A percentile compares a stretch with the other conserved stretches of the same genome.
Conservation (phyloP, 2,888 invertebrate species). For the Chironomus riparius region DNA sequence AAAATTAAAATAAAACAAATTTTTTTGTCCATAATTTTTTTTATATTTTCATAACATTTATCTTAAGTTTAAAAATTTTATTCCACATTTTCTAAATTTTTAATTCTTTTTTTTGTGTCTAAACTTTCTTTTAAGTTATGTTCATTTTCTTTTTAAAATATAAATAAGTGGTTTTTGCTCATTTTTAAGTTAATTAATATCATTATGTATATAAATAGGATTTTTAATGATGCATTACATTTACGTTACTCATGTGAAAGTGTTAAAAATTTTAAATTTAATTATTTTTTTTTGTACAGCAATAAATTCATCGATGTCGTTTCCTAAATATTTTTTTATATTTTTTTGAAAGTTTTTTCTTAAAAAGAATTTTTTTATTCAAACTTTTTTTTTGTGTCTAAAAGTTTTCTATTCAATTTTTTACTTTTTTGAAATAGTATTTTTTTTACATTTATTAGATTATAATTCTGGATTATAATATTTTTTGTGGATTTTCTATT, state of each 20-base stretch:
- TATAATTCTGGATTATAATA: too few relatives aligned
- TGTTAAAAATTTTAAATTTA: not conserved
- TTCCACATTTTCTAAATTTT: not conserved
- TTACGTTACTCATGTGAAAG: not conserved
- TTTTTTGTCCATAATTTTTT: not conserved
- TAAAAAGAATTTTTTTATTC: not conserved
- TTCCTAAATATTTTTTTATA: not conserved
- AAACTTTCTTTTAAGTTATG: not conserved
- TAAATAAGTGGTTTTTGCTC: not conserved
- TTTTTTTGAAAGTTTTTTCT: not conserved
- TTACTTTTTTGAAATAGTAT: too few relatives aligned
- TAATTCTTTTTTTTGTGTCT: not conserved
- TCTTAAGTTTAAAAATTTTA: not conserved
- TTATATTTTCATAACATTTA: not conserved
- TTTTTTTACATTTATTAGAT: too few relatives aligned
- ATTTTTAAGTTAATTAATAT: not conserved
- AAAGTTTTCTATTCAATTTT: too few relatives aligned
- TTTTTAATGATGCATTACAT: too few relatives aligned
- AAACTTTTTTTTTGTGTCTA: too few relatives aligned
- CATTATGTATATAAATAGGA: not conserved
- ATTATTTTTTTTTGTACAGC: not conserved
- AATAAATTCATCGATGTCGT: not conserved
- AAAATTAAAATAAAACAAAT: not conserved
- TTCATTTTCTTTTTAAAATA: not conserved
- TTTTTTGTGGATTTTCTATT: too few relatives aligned